Conservation (phyloP, 2,113 vertebrate species). For the Bos javanicus region DNA sequence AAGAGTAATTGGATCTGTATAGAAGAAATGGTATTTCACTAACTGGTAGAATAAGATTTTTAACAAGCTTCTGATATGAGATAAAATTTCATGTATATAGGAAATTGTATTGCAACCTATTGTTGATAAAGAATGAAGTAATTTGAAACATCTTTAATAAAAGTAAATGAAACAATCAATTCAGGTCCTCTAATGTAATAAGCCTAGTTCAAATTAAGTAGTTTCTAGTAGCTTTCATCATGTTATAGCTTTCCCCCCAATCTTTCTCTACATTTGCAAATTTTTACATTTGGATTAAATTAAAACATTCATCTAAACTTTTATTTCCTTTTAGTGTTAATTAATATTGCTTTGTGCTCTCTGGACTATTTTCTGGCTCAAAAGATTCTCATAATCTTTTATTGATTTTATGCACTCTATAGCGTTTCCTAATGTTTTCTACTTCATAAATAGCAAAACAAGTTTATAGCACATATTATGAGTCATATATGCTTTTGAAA, state of each 20-base stretch:
- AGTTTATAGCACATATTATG: background rate
- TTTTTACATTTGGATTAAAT: conserved; percentile 50
- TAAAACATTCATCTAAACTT: conserved; percentile 50
- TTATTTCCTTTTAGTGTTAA: conserved; percentile 52
- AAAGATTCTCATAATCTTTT: conserved; percentile 53
- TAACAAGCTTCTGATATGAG: background rate
- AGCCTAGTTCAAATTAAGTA: conserved; percentile 45
- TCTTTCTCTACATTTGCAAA: conserved; percentile 19
- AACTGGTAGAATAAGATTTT: background rate
- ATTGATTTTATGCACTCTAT: conserved; percentile 4
- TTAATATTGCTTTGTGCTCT: conserved; percentile 44
- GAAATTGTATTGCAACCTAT: background rate
- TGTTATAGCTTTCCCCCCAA: background rate
- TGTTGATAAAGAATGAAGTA: conserved; percentile 37
- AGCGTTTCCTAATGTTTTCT: conserved; percentile 20
- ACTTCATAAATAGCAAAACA: conserved; percentile 11
- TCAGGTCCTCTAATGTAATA: conserved; percentile 22
- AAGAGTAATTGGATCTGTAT: background rate
- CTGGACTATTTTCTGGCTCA: conserved; percentile 17
- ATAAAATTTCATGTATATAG: conserved; percentile 1
- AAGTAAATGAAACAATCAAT: conserved; percentile 56
- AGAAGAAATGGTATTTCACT: background rate
- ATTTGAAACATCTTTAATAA: conserved; percentile 45
- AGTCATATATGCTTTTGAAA: background rate
- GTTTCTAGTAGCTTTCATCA: background rate